Evolutionary conservation across 2,113 vertebrate genomes (phyloP).

Genomic region (Chlamydotis undulata): DNA sequence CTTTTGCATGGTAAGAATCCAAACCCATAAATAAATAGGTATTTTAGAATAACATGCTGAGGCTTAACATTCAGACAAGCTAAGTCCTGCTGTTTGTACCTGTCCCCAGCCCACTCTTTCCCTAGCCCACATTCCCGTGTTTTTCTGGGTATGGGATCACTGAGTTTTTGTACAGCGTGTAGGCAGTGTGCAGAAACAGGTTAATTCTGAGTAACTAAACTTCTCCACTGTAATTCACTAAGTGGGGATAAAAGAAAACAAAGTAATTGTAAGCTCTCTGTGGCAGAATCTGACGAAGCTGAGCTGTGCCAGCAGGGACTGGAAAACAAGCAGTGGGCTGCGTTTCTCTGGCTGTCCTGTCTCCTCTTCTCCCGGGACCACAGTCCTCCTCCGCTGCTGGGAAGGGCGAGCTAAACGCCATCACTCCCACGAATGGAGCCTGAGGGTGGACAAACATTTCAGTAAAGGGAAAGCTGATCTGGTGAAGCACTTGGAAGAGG

Average conservation of each 20-base stretch:
- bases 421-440: neutral
- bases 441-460: neutral
- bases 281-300: neutral
- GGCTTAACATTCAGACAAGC: neutral
- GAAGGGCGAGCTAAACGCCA: neutral
- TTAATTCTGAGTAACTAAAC: constrained; percentile 1
- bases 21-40: neutral
- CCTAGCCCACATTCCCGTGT: constrained; percentile 19
- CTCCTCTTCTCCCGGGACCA: neutral
- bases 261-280: neutral
- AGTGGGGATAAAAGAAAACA: neutral
- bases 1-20: neutral
- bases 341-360: neutral
- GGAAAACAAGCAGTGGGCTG: neutral
- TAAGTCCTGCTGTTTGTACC: constrained; percentile 11
- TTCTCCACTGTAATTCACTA: neutral
- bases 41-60: neutral
- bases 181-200: constrained; percentile 22
- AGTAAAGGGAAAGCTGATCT: neutral
- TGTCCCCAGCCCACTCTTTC: constrained; percentile 30
- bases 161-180: constrained; percentile 34
- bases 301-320: neutral
- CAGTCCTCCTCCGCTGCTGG: neutral
- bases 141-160: constrained; percentile 36
- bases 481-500: neutral